phyloP scores from a whole-genome alignment of 1,140 invertebrate species.

The Brachionus sp. region DNA sequence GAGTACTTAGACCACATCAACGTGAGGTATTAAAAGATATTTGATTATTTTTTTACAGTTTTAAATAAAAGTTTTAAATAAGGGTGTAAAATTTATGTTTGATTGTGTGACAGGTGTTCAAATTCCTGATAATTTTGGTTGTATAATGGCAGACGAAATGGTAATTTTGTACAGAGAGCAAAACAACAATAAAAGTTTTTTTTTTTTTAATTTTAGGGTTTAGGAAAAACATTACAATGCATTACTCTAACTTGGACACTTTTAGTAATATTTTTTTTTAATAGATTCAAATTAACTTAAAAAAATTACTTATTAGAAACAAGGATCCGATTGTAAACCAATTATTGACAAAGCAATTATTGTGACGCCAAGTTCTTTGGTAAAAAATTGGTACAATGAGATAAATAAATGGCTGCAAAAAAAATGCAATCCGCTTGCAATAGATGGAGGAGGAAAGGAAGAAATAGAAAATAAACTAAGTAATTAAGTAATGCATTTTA shows the following conservation, averaged over 20 bases:
- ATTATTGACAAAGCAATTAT: slow-evolving; percentile 86
- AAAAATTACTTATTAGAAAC: slow-evolving; percentile 57
- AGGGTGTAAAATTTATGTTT: slow-evolving; percentile 98
- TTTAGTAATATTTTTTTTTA: slow-evolving; percentile 59
- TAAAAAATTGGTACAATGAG: slow-evolving; percentile 97
- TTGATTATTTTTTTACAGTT: background rate
- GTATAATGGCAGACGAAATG: slow-evolving; percentile 99
- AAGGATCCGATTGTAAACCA: slow-evolving; percentile 67
- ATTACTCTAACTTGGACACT: slow-evolving; percentile 94
- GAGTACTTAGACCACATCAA: slow-evolving; percentile 92
- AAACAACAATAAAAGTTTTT: background rate
- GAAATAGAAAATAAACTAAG: slow-evolving; percentile 79
- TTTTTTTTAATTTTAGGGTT: slow-evolving; percentile 56
- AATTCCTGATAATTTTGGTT: slow-evolving; percentile 82
- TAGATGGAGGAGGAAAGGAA: slow-evolving; percentile 83
- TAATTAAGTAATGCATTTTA: slow-evolving; percentile 63
- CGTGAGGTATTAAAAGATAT: slow-evolving; percentile 67
- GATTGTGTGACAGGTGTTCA: slow-evolving; percentile 89
- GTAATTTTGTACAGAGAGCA: slow-evolving; percentile 52
- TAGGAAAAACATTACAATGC: slow-evolving; percentile 96
- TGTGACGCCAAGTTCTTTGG: slow-evolving; percentile 91
- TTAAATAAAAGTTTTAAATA: slow-evolving; percentile 43
- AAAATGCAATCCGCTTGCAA: slow-evolving; percentile 76
- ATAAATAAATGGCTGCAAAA: slow-evolving; percentile 91
- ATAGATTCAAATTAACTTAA: background rate